Evolutionary conservation across 2,113 vertebrate species (phyloP).

Genomic region (Dicaeum eximium): DNA sequence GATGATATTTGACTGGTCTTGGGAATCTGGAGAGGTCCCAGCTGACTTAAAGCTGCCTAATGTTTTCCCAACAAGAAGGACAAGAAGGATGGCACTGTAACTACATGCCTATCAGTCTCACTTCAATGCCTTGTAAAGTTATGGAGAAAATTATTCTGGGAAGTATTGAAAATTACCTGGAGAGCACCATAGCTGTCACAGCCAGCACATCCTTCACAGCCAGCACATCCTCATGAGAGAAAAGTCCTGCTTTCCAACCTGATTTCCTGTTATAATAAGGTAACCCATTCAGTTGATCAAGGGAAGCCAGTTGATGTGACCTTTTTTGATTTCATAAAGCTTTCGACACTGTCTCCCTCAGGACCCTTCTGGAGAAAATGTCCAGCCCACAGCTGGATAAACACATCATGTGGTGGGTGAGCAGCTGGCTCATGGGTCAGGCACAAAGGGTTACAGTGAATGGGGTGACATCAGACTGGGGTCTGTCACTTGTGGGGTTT

Average conservation of each 20-base stretch:
- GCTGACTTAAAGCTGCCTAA: neutral
- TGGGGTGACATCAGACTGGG: neutral
- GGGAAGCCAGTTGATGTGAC: neutral
- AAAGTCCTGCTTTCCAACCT: neutral
- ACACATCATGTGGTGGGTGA: neutral
- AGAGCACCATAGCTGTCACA: rapidly evolving
- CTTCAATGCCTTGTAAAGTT: neutral
- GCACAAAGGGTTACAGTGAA: neutral
- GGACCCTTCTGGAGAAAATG: neutral
- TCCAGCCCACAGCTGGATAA: neutral
- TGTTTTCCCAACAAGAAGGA: neutral
- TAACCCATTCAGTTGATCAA: neutral
- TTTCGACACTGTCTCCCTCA: rapidly evolving
- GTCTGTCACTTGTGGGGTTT: neutral
- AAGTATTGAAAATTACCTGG: neutral
- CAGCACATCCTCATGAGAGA: neutral
- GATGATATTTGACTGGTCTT: neutral
- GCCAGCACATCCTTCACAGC: neutral
- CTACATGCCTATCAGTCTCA: neutral
- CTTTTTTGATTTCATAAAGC: neutral
- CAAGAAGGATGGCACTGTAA: neutral
- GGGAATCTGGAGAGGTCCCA: neutral
- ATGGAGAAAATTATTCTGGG: neutral
- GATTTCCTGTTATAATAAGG: neutral
- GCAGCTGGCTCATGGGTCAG: neutral